A percentile compares a stretch with the other conserved stretches of the same genome.
These are phyloP conservation scores for Sarcophaga rosellei DNA, from an alignment of 2,888 invertebrate genomes.

Conservation along the genomic window DNA sequence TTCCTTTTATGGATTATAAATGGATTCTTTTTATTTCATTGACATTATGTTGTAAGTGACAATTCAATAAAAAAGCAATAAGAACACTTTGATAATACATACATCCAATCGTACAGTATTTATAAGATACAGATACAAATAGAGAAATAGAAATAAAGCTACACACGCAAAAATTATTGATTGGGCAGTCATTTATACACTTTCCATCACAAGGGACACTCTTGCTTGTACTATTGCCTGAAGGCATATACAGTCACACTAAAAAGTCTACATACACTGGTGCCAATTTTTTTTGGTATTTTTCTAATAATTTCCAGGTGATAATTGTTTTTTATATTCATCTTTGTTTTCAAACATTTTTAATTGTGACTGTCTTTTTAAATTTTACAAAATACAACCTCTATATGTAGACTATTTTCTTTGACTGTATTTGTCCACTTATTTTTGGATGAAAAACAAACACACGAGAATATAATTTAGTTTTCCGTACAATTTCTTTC, in stretches of 20 bases:
- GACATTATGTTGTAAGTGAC: slow-evolving; percentile 53
- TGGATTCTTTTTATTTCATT: slow-evolving; percentile 53
- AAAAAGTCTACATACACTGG: too few species aligned
- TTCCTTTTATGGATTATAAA: slow-evolving; percentile 43
- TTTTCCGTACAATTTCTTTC: too few species aligned
- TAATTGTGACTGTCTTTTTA: too few species aligned
- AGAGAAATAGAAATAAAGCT: background rate
- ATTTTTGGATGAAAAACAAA: too few species aligned
- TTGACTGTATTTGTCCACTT: background rate
- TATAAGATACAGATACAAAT: slow-evolving; percentile 1
- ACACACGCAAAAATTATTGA: slow-evolving; percentile 48
- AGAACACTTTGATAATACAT: slow-evolving; percentile 57
- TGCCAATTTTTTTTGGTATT: background rate
- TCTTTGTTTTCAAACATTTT: too few species aligned
- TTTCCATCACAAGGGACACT: slow-evolving; percentile 55
- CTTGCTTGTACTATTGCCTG: slow-evolving; percentile 35
- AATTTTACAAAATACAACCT: too few species aligned
- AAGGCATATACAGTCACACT: slow-evolving; percentile 18
- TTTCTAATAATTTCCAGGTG: too few species aligned
- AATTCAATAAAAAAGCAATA: slow-evolving; percentile 69
- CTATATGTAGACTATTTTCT: background rate
- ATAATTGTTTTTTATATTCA: too few species aligned
- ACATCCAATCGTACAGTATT: background rate
- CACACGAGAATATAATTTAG: too few species aligned
- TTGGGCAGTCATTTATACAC: slow-evolving; percentile 43